phyloP scores from a whole-genome alignment of 2,888 invertebrate genomes.

The Tetramorium bicarinatum region DNA sequence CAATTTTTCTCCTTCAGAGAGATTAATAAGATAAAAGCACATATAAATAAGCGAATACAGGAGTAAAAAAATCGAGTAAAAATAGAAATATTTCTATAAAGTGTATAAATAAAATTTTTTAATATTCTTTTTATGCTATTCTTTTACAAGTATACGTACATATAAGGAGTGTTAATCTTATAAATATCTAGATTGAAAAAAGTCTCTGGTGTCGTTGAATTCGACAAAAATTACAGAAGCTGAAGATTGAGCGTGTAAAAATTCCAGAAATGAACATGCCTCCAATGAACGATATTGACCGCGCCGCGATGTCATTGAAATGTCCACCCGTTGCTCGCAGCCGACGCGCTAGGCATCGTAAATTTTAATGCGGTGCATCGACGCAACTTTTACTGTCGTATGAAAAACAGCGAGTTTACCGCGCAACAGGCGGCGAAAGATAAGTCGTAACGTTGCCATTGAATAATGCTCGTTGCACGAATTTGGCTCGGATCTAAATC shows the following conservation, averaged over 20 bases:
- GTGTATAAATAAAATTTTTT: not conserved
- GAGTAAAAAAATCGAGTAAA: not conserved
- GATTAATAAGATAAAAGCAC: not conserved
- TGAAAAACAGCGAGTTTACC: slow-evolving; percentile 47
- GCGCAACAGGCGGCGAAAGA: slow-evolving; percentile 69
- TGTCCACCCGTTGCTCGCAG: not conserved
- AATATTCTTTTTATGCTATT: not conserved
- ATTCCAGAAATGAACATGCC: not conserved
- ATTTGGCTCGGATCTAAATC: slow-evolving; percentile 69
- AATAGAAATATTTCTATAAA: not conserved
- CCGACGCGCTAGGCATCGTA: slow-evolving; percentile 30
- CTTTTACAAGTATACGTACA: not conserved
- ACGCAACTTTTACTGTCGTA: slow-evolving; percentile 46
- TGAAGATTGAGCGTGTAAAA: not conserved
- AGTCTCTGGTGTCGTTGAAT: not conserved
- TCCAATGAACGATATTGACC: not conserved
- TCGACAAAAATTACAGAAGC: not conserved
- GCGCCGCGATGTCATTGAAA: slow-evolving; percentile 24
- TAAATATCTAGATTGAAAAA: not conserved
- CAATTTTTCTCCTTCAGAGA: not conserved
- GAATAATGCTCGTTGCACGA: slow-evolving; percentile 62
- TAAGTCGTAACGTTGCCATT: slow-evolving; percentile 61
- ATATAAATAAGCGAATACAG: not conserved
- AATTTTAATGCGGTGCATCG: slow-evolving; percentile 49
- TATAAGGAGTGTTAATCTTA: not conserved